phyloP scores from a whole-genome alignment of 1,140 invertebrate genomes.

The Vanessa atalanta region DNA sequence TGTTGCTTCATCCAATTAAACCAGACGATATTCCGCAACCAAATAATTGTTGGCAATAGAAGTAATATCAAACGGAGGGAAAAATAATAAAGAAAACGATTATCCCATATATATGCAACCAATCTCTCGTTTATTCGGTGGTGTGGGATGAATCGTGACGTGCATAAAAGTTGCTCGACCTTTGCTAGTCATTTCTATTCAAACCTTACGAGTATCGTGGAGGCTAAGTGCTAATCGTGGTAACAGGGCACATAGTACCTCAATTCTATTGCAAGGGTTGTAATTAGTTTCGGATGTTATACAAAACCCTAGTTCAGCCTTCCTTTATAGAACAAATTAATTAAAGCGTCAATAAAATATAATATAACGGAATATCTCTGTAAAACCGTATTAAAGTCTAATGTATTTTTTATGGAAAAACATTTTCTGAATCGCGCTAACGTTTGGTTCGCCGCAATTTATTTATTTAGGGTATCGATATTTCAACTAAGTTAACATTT shows the following conservation, averaged over 20 bases:
- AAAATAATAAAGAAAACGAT: conserved; percentile 63
- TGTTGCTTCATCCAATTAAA: background rate
- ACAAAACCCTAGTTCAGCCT: background rate
- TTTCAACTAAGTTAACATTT: too few relatives aligned
- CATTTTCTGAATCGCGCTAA: background rate
- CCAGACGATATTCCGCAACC: background rate
- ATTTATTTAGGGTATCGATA: too few relatives aligned
- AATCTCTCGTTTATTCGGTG: conserved; percentile 52
- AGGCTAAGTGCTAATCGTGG: conserved; percentile 62
- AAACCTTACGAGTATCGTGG: conserved; percentile 26
- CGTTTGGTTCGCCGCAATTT: background rate
- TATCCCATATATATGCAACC: conserved; percentile 58
- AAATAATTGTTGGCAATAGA: conserved; percentile 17
- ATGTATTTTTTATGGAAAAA: too few relatives aligned
- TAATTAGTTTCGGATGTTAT: conserved; percentile 50
- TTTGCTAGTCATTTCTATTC: conserved; percentile 63
- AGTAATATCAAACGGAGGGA: conserved; percentile 1
- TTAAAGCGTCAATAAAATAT: background rate
- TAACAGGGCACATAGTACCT: conserved; percentile 38
- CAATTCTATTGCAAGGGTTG: conserved; percentile 20
- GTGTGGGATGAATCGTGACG: conserved; percentile 51
- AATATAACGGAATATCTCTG: background rate
- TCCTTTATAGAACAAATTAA: background rate
- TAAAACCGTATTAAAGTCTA: background rate
- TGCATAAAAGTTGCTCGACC: conserved; percentile 46